Evolutionary conservation across 2,113 vertebrate species (phyloP), one percentile per base, ranked within the genome.

Genomic region (Grus americana): DNA sequence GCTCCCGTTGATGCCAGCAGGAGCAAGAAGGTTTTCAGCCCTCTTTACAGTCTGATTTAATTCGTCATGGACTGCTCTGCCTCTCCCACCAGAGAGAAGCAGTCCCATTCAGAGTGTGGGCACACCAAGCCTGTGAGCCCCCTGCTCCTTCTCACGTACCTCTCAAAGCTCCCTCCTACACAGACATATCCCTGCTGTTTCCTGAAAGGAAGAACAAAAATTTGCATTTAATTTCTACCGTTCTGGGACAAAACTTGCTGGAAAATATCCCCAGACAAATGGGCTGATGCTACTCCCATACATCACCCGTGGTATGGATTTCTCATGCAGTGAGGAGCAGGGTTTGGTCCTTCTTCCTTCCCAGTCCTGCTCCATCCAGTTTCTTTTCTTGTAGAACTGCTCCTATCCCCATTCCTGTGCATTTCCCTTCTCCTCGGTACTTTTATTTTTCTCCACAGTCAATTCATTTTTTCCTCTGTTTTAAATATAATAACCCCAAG

Each of bases 111-210:
- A 38, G 42, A 79, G 62, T 58, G 65, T 87, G 87, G 84, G 80
- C 55, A 78, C 70, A 49, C 16, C 42, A 34, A 70, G 46, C 50
- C 73, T 70, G 44, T 20, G 70, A 97, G 66, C 32, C n/a, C 67
- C 73, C 65, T 79, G 38, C 50, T 85, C 57, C 55, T 92, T 21
- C 75, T 59, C 71, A 76, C 7, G 0, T 10, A 54, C 67, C 61
- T 88, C 76, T 78, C 52, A 49, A 26, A 87, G 79, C 59, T 79
- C 57, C 88, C 70, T 91, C 92, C 92, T 18, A 95, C 93, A 85
- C 90, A 82, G n/a, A 58, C 70, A 81, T 3, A 46, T 50, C 81
- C 70, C 81, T 89, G 68, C 73, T 81, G 22, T 19, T 93, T 81
- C 65, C 81, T 67, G 42, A 81, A 32, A 84, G 46, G n/a, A 46